A percentile compares a stretch with the other conserved stretches of the same genome.
Evolutionary conservation across 2,888 invertebrate species (phyloP).

Genomic region (Daptonema setosum): DNA sequence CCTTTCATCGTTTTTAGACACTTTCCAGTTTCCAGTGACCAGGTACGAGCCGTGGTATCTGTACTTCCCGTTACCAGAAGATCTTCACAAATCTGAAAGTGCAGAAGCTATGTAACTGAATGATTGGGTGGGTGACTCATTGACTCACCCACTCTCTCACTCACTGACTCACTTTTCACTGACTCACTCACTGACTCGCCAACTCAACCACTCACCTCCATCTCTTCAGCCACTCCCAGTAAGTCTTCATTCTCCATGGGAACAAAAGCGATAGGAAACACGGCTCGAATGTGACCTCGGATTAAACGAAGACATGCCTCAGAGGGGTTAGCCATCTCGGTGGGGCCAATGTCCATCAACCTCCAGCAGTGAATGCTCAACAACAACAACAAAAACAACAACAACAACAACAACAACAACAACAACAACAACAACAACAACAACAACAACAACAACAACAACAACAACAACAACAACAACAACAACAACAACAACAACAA

Average conservation of each 20-base stretch:
- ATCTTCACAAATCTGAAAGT: constrained; percentile 29
- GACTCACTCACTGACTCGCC: too few relatives aligned
- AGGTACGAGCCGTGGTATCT: constrained; percentile 33
- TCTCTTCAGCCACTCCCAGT: neutral
- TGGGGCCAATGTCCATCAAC: constrained; percentile 21
- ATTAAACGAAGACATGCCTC: constrained; percentile 2
- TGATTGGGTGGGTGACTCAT: too few relatives aligned
- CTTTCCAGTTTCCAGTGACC: constrained; percentile 16
- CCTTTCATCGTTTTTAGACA: constrained; percentile 15
- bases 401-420: neutral
- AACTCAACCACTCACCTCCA: neutral
- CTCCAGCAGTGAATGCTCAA: too few relatives aligned
- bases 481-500: neutral
- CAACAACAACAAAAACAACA: too few relatives aligned
- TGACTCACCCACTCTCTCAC: too few relatives aligned
- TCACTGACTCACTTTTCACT: too few relatives aligned
- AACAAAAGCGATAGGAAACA: constrained; percentile 34
- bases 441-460: neutral
- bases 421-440: neutral
- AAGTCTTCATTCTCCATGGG: constrained; percentile 29
- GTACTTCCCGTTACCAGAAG: constrained; percentile 34
- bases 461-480: neutral
- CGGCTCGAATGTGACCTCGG: constrained; percentile 24
- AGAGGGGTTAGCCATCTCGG: constrained; percentile 27
- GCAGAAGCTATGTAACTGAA: too few relatives aligned